Conservation (phyloP, 2,113 vertebrate species). For the Limnothrissa miodon region DNA sequence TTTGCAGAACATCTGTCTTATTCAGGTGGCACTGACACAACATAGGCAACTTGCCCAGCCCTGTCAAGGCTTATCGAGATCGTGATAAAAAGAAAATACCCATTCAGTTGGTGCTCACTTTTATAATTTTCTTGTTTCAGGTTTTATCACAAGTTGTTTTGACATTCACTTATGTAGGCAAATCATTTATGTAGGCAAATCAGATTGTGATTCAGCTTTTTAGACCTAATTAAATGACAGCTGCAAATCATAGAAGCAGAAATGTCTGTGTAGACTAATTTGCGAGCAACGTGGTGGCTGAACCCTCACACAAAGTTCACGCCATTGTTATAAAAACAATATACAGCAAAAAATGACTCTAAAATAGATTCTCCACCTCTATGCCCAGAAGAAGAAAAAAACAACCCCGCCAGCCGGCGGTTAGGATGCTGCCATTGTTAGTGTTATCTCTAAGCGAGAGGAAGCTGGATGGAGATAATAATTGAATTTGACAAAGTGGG, state of each 20-base stretch:
- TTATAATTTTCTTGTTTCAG: neutral
- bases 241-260: neutral
- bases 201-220: neutral
- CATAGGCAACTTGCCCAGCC: neutral
- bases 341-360: neutral
- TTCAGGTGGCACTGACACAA: neutral
- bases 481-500: conserved; percentile 16
- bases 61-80: neutral
- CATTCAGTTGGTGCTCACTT: neutral
- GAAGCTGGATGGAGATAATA: conserved; percentile 9
- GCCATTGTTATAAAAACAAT: neutral
- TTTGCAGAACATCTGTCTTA: neutral
- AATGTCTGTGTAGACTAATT: neutral
- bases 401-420: too few relatives aligned
- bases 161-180: neutral
- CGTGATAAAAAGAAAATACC: neutral
- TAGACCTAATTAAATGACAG: neutral
- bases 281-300: neutral
- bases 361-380: too few relatives aligned
- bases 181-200: neutral
- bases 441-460: neutral
- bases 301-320: neutral
- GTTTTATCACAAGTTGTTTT: neutral
- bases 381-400: neutral
- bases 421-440: neutral